Evolutionary conservation across 2,888 invertebrate species (phyloP).

Genomic region (Lepidonotus clava): DNA sequence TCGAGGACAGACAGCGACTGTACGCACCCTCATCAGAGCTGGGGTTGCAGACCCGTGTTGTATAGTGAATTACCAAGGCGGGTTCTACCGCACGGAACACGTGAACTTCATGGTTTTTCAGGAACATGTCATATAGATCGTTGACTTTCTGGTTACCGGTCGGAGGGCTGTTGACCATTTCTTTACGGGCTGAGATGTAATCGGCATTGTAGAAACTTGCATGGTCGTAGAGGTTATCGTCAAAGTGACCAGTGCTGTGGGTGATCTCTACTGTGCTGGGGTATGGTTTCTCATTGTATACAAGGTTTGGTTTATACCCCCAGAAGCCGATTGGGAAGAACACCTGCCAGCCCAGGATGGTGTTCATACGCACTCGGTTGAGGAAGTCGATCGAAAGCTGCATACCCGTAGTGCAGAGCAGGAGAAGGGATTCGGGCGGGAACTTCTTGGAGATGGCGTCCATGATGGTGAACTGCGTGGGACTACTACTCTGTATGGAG

Average conservation of each 20-base stretch:
- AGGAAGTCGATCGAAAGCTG: constrained; percentile 84
- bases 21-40: constrained; percentile 65
- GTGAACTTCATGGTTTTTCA: constrained; percentile 84
- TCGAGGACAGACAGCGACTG: constrained; percentile 71
- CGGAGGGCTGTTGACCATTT: constrained; percentile 81
- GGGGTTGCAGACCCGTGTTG: constrained; percentile 72
- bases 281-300: constrained; percentile 75
- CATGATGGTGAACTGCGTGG: constrained; percentile 83
- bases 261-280: constrained; percentile 76
- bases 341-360: constrained; percentile 92
- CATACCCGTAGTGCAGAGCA: constrained; percentile 74
- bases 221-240: constrained; percentile 86
- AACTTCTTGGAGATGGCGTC: constrained; percentile 87
- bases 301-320: constrained; percentile 88
- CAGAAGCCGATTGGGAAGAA: constrained; percentile 95
- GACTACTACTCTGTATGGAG: constrained; percentile 73
- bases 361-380: constrained; percentile 97
- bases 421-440: constrained; percentile 83
- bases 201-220: constrained; percentile 92
- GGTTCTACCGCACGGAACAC: constrained; percentile 91
- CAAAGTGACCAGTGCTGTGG: constrained; percentile 87
- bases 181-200: constrained; percentile 85
- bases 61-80: constrained; percentile 84
- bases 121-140: constrained; percentile 86
- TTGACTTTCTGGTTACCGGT: constrained; percentile 63